Base-by-base conservation (phyloP, 2,888 invertebrate genomes). In the Baronia brevicornis region DNA sequence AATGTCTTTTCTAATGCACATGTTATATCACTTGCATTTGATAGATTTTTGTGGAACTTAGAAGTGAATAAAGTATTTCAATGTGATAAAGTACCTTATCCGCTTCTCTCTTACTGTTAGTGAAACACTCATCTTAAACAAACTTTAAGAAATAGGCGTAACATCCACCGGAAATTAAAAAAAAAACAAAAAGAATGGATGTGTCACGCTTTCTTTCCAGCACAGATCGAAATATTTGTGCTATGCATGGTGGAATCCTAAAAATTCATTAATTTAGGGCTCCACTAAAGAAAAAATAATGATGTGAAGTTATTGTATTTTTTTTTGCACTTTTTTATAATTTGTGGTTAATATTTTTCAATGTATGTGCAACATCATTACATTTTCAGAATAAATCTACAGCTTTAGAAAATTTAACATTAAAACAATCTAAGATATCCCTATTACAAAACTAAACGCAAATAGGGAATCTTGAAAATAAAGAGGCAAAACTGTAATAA, bases 51-150 rank as follows among this genome's bases (percentile, higher is more conserved):
- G 30, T 28, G 27, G 18, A n/a, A 5, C 7, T 14, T n/a, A 11
- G 27, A 28, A 36, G 31, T 27, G 28, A 36, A 18, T 23, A 36
- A 13, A 23, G 22, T 15, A 13, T 27, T 17, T 8, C 13, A 6
- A 7, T 18, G 5, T 10, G 5, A 11, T 2, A 4, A 15, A 13
- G 4, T 2, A 10, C 24, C 10, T 23, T 10, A 12, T 8, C 47
- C 21, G 23, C 6, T 63, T 51, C 41, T 33, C 44, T 44, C 42
- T 48, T 44, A 33, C 38, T 55, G 67, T 77, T 68, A 71, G 65
- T 71, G 63, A 47, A 61, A 75, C 72, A 77, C 72, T 67, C 68
- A 61, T 57, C 59, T 70, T 72, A 68, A 44, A 29, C 21, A 32
- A 37, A 21, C 30, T 17, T 14, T 24, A 30, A 23, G 27, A 36